phyloP scores from a whole-genome alignment of 1,140 invertebrate genomes.

The Temnothorax longispinosus region DNA sequence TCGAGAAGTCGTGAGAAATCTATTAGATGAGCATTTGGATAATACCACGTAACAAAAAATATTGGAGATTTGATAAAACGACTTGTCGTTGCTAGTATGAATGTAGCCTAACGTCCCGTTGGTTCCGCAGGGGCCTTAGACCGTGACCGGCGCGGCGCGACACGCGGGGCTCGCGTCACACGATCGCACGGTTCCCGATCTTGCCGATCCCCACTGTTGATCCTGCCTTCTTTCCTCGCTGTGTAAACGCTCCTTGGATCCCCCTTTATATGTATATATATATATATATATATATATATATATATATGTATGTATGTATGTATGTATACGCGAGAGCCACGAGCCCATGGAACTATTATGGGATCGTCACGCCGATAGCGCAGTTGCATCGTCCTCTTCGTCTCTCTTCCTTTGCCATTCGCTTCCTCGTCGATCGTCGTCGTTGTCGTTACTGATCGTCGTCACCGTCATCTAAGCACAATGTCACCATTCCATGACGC shows the following conservation, averaged over 20 bases:
- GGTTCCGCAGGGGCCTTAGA: constrained; percentile 53
- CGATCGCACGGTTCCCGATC: constrained; percentile 71
- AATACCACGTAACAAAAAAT: constrained; percentile 2
- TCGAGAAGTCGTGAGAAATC: not conserved
- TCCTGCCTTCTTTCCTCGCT: constrained; percentile 62
- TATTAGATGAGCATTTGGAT: not conserved
- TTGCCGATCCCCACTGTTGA: constrained; percentile 59
- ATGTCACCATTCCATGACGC: constrained; percentile 68
- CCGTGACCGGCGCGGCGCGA: constrained; percentile 66
- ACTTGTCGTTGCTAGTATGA: constrained; percentile 31
- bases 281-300: not conserved
- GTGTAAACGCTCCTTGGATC: constrained; percentile 54
- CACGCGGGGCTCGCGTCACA: constrained; percentile 52
- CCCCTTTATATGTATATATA: not conserved
- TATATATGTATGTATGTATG: not conserved
- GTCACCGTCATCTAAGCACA: constrained; percentile 52
- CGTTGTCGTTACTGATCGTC: constrained; percentile 41
- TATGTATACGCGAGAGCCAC: constrained; percentile 51
- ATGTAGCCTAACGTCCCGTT: constrained; percentile 55
- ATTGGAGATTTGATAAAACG: not conserved
- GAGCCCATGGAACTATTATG: constrained; percentile 68
- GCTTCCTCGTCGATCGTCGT: constrained; percentile 19
- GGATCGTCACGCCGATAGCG: constrained; percentile 71
- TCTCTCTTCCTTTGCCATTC: constrained; percentile 66
- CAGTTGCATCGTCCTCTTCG: constrained; percentile 64